Evolutionary conservation across 2,797 vertebrate genomes (phyloP), one percentile per base, ranked within the genome.

Genomic region (Acomys russatus): DNA sequence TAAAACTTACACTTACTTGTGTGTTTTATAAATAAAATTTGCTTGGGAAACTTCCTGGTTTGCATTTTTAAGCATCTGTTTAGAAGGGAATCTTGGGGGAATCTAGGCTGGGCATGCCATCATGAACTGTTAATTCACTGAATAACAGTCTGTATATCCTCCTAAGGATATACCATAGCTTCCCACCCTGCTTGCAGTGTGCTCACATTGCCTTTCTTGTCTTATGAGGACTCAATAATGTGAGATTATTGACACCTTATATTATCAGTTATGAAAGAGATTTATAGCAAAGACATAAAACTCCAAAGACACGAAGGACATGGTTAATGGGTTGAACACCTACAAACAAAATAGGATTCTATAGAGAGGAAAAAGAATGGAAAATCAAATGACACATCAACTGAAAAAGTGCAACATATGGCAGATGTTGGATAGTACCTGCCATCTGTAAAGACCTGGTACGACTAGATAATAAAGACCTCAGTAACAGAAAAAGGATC

Each of bases 41-140:
- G 68, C 68, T 88, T 88, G 84, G 54, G 79, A 30, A 93, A 59
- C 56, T 59, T 93, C 3, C 30, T 88, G 17, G 35, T 70, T 90
- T 91, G 17, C 4, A 61, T 61, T 33, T 85, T 44, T 73, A 85
- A 85, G 38, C 6, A 28, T 4, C 1, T 82, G 2, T 33, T 94
- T 86, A 77, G 61, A 77, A 77, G 61, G n/a, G 5, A 56, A 64
- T 17, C 17, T 11, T 63, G 15, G 3, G 35, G 20, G 3, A 12
- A 80, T 30, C 5, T 28, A 17, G 35, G 44, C 12, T 77, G 18
- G 30, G 51, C 74, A 23, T 15, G 17, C 14, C 74, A 76, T 71
- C 70, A 15, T 63, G 70, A 17, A 22, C 9, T 56, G 30, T 15
- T 49, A 64, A 79, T 78, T 10, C 44, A 33, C 44, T 38, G 17